Conservation (phyloP, 2,113 vertebrate species). For the Aythya baeri region DNA sequence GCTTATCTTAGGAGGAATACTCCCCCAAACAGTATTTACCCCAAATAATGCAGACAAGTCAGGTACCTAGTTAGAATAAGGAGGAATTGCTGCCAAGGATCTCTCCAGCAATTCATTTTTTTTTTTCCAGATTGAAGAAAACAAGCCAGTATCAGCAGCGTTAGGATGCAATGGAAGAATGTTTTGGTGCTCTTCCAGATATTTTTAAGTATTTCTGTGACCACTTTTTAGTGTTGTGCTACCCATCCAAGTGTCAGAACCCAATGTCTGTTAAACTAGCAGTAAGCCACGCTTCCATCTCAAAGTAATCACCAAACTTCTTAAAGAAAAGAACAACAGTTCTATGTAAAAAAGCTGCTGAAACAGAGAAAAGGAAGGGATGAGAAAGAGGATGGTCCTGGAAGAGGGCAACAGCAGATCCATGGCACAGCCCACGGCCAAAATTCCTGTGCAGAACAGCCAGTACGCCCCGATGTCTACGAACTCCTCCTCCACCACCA, state of each 20-base stretch:
- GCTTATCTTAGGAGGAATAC: neutral
- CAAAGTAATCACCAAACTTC: neutral
- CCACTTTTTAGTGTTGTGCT: neutral
- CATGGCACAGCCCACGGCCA: conserved; percentile 29
- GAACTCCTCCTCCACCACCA: conserved; percentile 49
- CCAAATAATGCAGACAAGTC: neutral
- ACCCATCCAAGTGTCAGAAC: neutral
- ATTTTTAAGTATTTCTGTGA: neutral
- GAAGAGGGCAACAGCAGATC: conserved; percentile 5
- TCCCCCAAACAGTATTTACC: accelerated
- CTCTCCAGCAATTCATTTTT: neutral
- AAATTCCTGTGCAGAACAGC: conserved; percentile 54
- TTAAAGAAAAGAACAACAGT: too few relatives aligned
- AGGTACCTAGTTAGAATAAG: neutral
- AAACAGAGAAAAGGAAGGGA: neutral
- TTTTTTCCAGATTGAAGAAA: neutral
- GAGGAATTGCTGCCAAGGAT: neutral
- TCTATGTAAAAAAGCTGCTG: neutral
- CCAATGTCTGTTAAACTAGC: neutral
- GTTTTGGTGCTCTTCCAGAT: neutral
- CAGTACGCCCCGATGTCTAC: conserved; percentile 26
- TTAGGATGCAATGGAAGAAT: neutral
- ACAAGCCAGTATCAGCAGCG: neutral
- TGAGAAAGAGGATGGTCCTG: neutral
- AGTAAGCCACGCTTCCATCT: neutral